These are phyloP conservation scores for Rhagium mordax DNA, from an alignment of 2,888 invertebrate species.

Conservation along the genomic window DNA sequence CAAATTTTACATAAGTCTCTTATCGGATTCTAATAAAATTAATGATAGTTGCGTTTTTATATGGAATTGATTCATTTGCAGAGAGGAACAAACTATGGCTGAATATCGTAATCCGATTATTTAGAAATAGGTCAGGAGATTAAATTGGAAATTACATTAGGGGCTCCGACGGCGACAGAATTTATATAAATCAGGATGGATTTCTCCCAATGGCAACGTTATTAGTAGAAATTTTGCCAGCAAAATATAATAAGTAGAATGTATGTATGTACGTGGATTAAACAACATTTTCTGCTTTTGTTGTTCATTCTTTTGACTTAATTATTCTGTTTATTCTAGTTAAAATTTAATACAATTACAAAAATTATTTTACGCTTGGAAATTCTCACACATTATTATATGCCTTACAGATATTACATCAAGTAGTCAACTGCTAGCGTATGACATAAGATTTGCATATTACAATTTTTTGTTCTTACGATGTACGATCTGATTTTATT, in stretches of 20 bases:
- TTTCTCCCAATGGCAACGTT: background rate
- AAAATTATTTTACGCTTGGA: too few species aligned
- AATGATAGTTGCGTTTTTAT: background rate
- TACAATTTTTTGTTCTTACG: too few species aligned
- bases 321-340: background rate
- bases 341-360: background rate
- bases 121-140: slow-evolving; percentile 28
- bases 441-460: too few species aligned
- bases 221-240: background rate
- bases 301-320: background rate
- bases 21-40: background rate
- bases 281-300: background rate
- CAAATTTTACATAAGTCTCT: background rate
- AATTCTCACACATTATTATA: too few species aligned
- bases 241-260: background rate
- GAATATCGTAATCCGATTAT: slow-evolving; percentile 26
- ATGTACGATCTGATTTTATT: too few species aligned
- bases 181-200: slow-evolving; percentile 28
- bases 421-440: too few species aligned
- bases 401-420: too few species aligned
- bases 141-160: slow-evolving; percentile 33
- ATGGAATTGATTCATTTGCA: background rate
- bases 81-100: slow-evolving; percentile 6
- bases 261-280: background rate
- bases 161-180: slow-evolving; percentile 25